Base-by-base conservation (phyloP, 1,140 invertebrate species). In the Diorhabda sublineata region DNA sequence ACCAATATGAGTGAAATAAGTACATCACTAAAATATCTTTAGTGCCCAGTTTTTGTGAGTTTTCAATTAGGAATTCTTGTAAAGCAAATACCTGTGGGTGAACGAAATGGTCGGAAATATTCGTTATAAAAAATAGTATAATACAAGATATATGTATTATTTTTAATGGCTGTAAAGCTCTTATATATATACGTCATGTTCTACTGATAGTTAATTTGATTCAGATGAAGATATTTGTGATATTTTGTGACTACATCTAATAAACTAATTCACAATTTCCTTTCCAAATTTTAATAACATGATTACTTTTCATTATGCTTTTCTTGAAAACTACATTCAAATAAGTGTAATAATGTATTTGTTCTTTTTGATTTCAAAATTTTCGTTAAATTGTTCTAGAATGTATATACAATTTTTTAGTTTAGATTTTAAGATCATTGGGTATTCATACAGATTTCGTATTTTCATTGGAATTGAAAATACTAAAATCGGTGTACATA, bases 401-500 rank as follows among this genome's bases (percentile, higher is more conserved):
- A 9, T 58, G 56, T 58, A n/a, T 58, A n/a, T 58, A 26, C 26
- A 26, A 58, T n/a, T 5, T 26, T 58, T 58, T 3, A 58, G 26
- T 26, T 60, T 42, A 60, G 26, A 60, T 41, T 60, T 7, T 60
- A 60, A 60, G 45, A 62, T 62, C n/a, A 62, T 5, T 3, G 61
- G 43, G n/a, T 44, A 45, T 57, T 7, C 7, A 52, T 45, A n/a
- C 52, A 72, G 76, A 76, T 77, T 77, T 75, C 67, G 64, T 77
- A 77, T 76, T 78, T 78, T 78, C 76, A 76, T 45, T 72, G 61
- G 45, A 44, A 61, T 75, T 76, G 76, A 75, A 74, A 75, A 75
- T 77, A 77, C 76, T 73, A 73, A 77, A 78, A 71, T 76, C 77
- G 61, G 45, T 76, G 75, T 78, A 77, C 58, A 78, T 74, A 73